A percentile compares a stretch with the other conserved stretches of the same genome.
Evolutionary conservation across 92 coral and sea anemone genomes (phyloP).

Genomic region (Epizoanthus stellaris): DNA sequence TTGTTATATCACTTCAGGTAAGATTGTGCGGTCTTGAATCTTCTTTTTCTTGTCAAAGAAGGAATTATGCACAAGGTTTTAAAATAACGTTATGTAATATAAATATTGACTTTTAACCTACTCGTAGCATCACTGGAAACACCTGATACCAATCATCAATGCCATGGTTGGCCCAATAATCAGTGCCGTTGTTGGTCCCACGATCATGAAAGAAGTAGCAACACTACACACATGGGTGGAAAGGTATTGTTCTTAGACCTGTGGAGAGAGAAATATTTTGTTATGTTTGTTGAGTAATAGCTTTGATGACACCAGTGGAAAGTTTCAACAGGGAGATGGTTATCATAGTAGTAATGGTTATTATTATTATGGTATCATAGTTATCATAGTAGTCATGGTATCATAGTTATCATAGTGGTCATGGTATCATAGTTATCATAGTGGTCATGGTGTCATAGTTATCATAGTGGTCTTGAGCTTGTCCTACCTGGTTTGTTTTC

Average conservation of each 20-base stretch:
- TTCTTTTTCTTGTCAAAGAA: not conserved
- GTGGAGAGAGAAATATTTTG: not conserved
- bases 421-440: too few species aligned
- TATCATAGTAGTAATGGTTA: too few species aligned
- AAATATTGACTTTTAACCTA: not conserved
- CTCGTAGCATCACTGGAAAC: constrained; percentile 33
- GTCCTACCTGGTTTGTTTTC: not conserved
- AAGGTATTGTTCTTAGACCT: constrained; percentile 6
- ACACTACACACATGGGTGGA: constrained; percentile 10
- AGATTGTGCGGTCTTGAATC: not conserved
- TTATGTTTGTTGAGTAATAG: not conserved
- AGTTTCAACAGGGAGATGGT: too few species aligned
- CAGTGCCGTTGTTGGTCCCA: not conserved
- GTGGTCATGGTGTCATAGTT: too few species aligned
- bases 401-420: too few species aligned
- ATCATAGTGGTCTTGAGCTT: too few species aligned
- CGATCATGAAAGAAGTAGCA: not conserved
- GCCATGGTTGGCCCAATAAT: not conserved
- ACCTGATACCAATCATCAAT: not conserved
- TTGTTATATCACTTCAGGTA: constrained; percentile 6
- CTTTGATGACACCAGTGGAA: not conserved
- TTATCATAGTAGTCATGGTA: too few species aligned
- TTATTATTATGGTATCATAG: too few species aligned
- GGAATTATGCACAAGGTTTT: not conserved
- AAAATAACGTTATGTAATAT: not conserved